Base-by-base conservation (phyloP, 2,113 vertebrate species). In the Indicator indicator region DNA sequence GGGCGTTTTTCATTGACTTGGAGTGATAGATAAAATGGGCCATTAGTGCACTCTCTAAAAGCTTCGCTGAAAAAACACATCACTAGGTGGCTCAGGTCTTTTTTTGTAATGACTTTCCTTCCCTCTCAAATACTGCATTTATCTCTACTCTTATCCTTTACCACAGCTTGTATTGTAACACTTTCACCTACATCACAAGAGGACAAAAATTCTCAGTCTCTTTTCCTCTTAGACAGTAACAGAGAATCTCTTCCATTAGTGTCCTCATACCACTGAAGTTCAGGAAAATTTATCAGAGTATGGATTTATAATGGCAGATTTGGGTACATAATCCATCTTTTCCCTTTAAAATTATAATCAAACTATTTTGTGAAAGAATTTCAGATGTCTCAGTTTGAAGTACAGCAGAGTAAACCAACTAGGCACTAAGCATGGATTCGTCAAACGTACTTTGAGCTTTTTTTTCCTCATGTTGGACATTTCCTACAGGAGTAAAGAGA, bases 21-120 rank as follows among this genome's bases (percentile, higher is more conserved):
- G 30, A 71, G 87, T 92, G 89, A 76, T 60, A 90, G 74, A 89
- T 91, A 87, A 93, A 94, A 90, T 80, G 81, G 67, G 46, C 93
- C 74, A 92, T 92, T 92, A 97, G 81, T 80, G 55, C 74, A 79
- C 55, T 87, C 89, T 90, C 87, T 65, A 93, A 95, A 95, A 96
- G 93, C 89, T 89, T 56, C 4, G 5, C 77, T 76, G 81, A 94
- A 83, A 74, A 92, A 95, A 87, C 72, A 78, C 62, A 87, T 89
- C 78, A 70, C 91, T 89, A 38, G 71, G 71, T 86, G 24, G 15
- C 84, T 93, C 67, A 50, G 55, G 67, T 55, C 84, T 62, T 75
- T 88, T 75, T 88, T 83, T 84, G 56, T 69, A 94, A 89, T 73
- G 67, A 44, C 30, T 92, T 86, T 75, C 76, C 62, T 94, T 87